Evolutionary conservation across 2,888 invertebrate genomes (phyloP).

Genomic region (Thymelicus sylvestris): DNA sequence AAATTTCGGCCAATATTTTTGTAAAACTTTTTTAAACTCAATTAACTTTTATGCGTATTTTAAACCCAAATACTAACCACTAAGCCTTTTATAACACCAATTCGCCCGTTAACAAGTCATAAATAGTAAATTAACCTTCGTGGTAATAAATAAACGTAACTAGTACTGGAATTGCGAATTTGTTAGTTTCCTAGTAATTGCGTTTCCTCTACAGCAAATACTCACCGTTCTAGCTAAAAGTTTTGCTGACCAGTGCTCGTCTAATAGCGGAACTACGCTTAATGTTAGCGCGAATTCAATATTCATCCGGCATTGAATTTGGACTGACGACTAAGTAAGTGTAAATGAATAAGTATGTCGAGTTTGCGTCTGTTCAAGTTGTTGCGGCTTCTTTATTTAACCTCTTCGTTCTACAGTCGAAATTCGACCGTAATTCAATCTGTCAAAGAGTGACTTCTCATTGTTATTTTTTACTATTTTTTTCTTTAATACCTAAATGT

Average conservation of each 20-base stretch:
- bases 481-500: no score
- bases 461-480: no score
- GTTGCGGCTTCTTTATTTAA: no score
- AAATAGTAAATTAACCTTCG: not conserved
- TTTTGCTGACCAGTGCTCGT: not conserved
- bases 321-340: not conserved
- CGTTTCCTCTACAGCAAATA: not conserved
- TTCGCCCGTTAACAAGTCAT: not conserved
- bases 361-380: no score
- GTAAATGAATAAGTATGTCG: not conserved
- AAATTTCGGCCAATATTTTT: no score
- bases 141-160: not conserved
- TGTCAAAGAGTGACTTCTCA: no score
- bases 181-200: conserved; percentile 3
- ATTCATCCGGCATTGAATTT: not conserved
- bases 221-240: not conserved
- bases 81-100: not conserved
- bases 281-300: not conserved
- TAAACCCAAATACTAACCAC: no score
- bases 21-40: no score
- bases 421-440: no score
- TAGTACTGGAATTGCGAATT: conserved; percentile 8
- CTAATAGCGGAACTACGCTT: not conserved
- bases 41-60: no score
- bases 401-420: no score